Percentiles rank a stretch among this genome's conserved stretches.
Evolutionary conservation across 1,140 invertebrate genomes (phyloP).

Genomic region (Apocrypta bakeri): DNA sequence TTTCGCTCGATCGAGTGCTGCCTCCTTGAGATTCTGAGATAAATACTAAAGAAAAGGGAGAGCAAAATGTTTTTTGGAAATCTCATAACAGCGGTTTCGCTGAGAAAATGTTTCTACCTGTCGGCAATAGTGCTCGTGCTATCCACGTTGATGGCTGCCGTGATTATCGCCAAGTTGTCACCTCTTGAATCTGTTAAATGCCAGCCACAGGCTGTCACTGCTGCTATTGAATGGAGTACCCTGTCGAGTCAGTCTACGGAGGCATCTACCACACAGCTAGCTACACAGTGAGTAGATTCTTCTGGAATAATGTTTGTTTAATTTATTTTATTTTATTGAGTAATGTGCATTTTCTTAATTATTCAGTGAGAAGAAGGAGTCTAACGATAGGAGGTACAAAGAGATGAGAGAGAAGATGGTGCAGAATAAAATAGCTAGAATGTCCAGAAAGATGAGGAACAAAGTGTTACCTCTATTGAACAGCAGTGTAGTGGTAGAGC

Average conservation of each 20-base stretch:
- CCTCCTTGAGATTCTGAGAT: not conserved
- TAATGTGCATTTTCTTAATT: not conserved
- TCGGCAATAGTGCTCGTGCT: constrained; percentile 63
- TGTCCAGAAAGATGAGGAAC: constrained; percentile 63
- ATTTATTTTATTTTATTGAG: not conserved
- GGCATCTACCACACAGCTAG: constrained; percentile 32
- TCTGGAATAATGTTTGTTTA: not conserved
- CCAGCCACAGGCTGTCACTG: constrained; percentile 59
- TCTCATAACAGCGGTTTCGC: constrained; percentile 60
- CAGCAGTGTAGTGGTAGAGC: constrained; percentile 56
- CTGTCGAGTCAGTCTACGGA: constrained; percentile 52
- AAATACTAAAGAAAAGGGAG: not conserved
- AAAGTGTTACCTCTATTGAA: constrained; percentile 60
- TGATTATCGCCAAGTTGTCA: constrained; percentile 67
- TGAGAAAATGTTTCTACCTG: constrained; percentile 66
- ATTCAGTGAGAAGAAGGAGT: constrained; percentile 39
- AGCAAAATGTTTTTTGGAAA: constrained; percentile 54
- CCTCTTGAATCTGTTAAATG: constrained; percentile 66
- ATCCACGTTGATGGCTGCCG: constrained; percentile 65
- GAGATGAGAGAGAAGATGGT: constrained; percentile 60
- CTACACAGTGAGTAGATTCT: constrained; percentile 8
- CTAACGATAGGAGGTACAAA: constrained; percentile 57
- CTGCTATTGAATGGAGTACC: constrained; percentile 65
- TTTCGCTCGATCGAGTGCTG: not conserved
- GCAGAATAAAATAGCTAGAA: constrained; percentile 59